A percentile compares a stretch with the other conserved stretches of the same genome.
phyloP scores from a whole-genome alignment of 2,888 invertebrate genomes.

The Cremastinae sp. region DNA sequence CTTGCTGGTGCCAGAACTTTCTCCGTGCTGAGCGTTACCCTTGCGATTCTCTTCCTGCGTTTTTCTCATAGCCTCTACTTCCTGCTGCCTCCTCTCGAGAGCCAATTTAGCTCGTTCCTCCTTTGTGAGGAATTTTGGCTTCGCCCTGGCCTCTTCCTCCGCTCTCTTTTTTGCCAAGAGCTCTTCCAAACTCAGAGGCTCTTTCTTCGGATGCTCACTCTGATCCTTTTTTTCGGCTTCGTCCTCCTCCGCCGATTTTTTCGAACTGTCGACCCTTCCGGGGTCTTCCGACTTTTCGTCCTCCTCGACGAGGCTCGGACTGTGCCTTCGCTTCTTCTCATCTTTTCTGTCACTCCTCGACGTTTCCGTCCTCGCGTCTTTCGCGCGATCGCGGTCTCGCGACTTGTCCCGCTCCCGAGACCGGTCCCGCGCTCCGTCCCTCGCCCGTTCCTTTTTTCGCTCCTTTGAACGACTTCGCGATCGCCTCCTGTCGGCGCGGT shows the following conservation, averaged over 20 bases:
- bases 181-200: slow-evolving; percentile 98
- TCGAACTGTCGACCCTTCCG: slow-evolving; percentile 77
- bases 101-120: slow-evolving; percentile 96
- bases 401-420: slow-evolving; percentile 74
- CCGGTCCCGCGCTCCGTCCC: slow-evolving; percentile 69
- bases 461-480: slow-evolving; percentile 76
- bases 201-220: slow-evolving; percentile 82
- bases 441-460: slow-evolving; percentile 66
- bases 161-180: slow-evolving; percentile 97
- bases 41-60: slow-evolving; percentile 85
- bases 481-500: slow-evolving; percentile 72
- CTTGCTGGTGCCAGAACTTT: slow-evolving; percentile 74
- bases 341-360: slow-evolving; percentile 69
- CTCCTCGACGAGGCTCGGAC: slow-evolving; percentile 73
- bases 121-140: slow-evolving; percentile 98
- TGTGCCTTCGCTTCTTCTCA: slow-evolving; percentile 77
- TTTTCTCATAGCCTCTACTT: slow-evolving; percentile 91
- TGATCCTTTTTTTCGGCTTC: slow-evolving; percentile 77
- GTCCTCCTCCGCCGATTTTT: slow-evolving; percentile 75
- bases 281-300: slow-evolving; percentile 76
- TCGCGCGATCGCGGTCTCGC: slow-evolving; percentile 75
- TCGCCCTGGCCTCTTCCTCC: slow-evolving; percentile 95
- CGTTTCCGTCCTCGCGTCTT: slow-evolving; percentile 68
- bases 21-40: slow-evolving; percentile 60
- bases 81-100: slow-evolving; percentile 92